Base-by-base conservation (phyloP, 2,113 vertebrate species). In the Ceratotherium simum region DNA sequence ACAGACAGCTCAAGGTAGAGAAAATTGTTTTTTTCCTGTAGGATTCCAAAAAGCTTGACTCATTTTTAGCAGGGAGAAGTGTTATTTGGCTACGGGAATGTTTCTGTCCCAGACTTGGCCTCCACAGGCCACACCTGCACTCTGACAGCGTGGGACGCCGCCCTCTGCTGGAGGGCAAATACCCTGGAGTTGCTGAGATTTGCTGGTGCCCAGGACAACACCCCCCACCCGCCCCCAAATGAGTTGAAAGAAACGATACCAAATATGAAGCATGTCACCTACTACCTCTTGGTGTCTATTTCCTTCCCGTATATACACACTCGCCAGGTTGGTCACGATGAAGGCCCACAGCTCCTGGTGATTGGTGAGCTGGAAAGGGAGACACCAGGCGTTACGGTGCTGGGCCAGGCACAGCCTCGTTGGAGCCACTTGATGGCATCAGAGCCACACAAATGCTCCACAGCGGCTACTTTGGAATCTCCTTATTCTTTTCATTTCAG, bases 301-400 rank as follows among this genome's bases (percentile, higher is more conserved):
- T 94, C 99, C 99, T 98, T 99, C 99, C 95, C 99, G 99, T 98
- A 99, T 99, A 98, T 99, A 99, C 96, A 99, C 99, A 11, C 99
- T 99, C 96, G 99, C 99, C 97, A 99, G 96, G 98, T 99, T 99
- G 79, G 99, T 99, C 84, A 99, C 99, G 0, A 99, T 99, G 84
- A 99, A 99, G 0, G 99, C 99, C 99, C 99, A 99, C 70, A 99
- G 98, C 93, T 99, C 99, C 98, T 99, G 99, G 96, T 99, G 99
- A 76, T 99, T 99, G 76, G 99, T 99, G 95, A 99, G 99, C 99
- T 99, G 97, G 5, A 97, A 97, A 0, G 14, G 7, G 42, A 94
- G 70, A 86, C 1, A 10, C 5, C 6, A 3, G 6, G 79, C 3
- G 9, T 90, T 39, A 96, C 33, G 78, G 36, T 48, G 27, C 29